These are phyloP conservation scores for Gobius niger DNA, from an alignment of 2,113 vertebrate species.

Conservation along the genomic window DNA sequence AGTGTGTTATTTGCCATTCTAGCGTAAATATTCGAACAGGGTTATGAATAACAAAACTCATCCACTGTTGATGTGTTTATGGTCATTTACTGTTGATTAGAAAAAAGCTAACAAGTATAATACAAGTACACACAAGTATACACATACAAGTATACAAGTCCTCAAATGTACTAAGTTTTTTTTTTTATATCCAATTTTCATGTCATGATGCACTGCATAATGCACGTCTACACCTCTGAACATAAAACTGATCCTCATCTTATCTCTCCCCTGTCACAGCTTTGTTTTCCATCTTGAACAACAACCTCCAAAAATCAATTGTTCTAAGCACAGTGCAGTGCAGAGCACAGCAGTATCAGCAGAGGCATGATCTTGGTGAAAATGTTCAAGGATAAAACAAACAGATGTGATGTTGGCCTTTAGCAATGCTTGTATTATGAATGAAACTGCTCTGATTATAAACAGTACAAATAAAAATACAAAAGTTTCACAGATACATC, in stretches of 20 bases:
- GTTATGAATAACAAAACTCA: too few species aligned
- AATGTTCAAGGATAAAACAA: slow-evolving; percentile 5
- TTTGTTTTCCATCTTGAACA: slow-evolving; percentile 5
- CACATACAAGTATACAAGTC: too few species aligned
- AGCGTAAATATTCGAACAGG: too few species aligned
- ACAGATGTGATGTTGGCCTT: not conserved
- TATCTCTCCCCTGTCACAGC: slow-evolving; percentile 3
- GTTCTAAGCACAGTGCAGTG: not conserved
- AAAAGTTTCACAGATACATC: too few species aligned
- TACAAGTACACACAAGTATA: too few species aligned
- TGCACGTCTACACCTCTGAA: not conserved
- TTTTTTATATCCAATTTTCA: not conserved
- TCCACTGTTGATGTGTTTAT: too few species aligned
- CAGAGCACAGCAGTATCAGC: not conserved
- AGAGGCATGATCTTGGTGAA: slow-evolving; percentile 5
- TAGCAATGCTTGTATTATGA: not conserved
- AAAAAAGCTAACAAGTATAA: too few species aligned
- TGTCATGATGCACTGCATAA: not conserved
- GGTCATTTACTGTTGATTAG: too few species aligned
- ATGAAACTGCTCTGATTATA: too few species aligned
- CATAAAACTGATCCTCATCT: not conserved
- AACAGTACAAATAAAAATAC: too few species aligned
- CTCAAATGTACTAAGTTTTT: not conserved
- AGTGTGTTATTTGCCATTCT: too few species aligned
- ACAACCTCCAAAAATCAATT: slow-evolving; percentile 7